phyloP scores from a whole-genome alignment of 1,140 invertebrate genomes.

The Mizuhopecten yessoensis region DNA sequence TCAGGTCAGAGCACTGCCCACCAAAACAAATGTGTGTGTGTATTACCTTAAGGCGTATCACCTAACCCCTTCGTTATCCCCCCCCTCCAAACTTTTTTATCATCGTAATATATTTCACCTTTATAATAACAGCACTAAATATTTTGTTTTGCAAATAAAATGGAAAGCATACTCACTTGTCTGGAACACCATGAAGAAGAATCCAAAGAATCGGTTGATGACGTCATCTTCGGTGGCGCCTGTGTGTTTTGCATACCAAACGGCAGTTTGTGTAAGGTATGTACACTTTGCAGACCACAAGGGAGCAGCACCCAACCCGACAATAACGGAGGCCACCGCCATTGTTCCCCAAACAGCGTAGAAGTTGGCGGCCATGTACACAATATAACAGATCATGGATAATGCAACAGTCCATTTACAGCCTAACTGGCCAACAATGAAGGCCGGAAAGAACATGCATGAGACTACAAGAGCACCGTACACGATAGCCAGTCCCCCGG shows the following conservation, averaged over 20 bases:
- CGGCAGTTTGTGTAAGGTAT: constrained; percentile 96
- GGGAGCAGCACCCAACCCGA: constrained; percentile 94
- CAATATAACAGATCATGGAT: constrained; percentile 95
- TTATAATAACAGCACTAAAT: too few species aligned
- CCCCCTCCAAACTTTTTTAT: too few species aligned
- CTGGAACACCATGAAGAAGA: constrained; percentile 99
- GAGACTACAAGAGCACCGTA: constrained; percentile 95
- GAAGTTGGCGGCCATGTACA: constrained; percentile 97
- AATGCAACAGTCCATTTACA: constrained; percentile 97
- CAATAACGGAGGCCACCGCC: constrained; percentile 94
- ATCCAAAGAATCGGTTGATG: constrained; percentile 97
- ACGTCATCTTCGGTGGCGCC: constrained; percentile 92
- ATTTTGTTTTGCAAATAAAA: too few species aligned
- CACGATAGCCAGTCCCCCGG: constrained; percentile 88
- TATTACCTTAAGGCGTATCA: too few species aligned
- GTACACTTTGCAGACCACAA: constrained; percentile 98
- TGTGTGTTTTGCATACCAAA: constrained; percentile 86
- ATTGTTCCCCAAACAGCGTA: constrained; percentile 90
- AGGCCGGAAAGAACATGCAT: constrained; percentile 95
- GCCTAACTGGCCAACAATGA: constrained; percentile 87
- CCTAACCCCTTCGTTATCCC: too few species aligned
- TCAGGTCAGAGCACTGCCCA: too few species aligned
- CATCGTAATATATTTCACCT: too few species aligned
- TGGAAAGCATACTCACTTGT: constrained; percentile 86
- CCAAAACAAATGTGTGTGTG: too few species aligned